Conservation (phyloP, 2,113 vertebrate species). For the Peromyscus polionotus region DNA sequence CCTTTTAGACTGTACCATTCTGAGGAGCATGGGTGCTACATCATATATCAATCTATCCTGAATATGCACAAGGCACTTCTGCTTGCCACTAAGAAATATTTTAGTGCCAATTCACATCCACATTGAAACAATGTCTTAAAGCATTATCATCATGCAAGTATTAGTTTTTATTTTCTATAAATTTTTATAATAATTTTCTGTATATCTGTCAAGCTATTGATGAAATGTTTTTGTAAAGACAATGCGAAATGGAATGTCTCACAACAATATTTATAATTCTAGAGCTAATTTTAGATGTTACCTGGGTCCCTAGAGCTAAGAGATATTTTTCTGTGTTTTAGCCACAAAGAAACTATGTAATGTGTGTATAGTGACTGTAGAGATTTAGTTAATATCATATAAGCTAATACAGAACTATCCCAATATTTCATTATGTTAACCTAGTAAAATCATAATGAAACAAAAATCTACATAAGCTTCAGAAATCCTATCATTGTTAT, state of each 20-base stretch:
- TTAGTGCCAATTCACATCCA: neutral
- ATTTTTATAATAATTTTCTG: neutral
- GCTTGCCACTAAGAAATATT: neutral
- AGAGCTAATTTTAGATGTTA: neutral
- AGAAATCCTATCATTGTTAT: neutral
- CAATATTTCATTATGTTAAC: neutral
- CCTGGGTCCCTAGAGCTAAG: neutral
- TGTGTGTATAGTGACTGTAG: neutral
- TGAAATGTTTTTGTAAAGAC: neutral
- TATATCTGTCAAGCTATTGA: neutral
- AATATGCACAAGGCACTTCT: neutral
- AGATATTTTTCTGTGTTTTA: neutral
- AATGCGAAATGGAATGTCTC: rapidly evolving
- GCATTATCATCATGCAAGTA: too few species aligned
- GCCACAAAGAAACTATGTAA: neutral
- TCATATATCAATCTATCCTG: neutral
- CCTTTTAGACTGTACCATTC: neutral
- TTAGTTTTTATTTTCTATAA: neutral
- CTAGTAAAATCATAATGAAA: neutral
- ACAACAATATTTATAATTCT: neutral
- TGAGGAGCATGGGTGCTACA: neutral
- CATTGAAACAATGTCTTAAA: too few species aligned
- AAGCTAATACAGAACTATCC: neutral
- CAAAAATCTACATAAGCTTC: neutral
- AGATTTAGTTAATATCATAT: neutral